Percentiles rank a stretch among this genome's conserved stretches.
Evolutionary conservation across 2,113 vertebrate genomes (phyloP).

Genomic region (Coracopsis vasa): DNA sequence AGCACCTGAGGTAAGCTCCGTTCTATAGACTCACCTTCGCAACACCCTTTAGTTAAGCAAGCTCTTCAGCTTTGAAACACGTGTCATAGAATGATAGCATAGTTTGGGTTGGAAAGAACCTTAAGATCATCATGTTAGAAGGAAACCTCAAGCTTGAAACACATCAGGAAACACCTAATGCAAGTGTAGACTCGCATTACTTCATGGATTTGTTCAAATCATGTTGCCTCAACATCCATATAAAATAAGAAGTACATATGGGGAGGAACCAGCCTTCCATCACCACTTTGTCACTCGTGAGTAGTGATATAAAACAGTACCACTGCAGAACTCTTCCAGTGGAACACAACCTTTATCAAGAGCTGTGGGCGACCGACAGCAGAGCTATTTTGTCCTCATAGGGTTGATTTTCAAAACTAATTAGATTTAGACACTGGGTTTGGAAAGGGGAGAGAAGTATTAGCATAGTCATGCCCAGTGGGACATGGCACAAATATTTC

Average conservation of each 20-base stretch:
- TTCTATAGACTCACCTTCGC: background rate
- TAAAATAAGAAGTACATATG: rapidly evolving
- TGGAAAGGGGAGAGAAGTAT: conserved; percentile 5
- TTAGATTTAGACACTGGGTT: conserved; percentile 15
- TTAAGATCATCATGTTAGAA: background rate
- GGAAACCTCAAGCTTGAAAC: background rate
- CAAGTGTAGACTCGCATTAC: background rate
- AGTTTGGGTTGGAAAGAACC: background rate
- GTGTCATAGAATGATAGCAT: background rate
- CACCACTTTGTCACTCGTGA: background rate
- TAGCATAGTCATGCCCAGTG: conserved; percentile 38
- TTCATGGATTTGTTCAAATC: background rate
- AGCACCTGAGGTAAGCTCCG: background rate
- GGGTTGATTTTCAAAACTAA: conserved; percentile 41
- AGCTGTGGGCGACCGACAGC: conserved; percentile 17
- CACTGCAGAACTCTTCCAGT: background rate
- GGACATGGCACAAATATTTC: conserved; percentile 26
- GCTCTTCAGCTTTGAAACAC: background rate
- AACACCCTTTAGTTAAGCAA: background rate
- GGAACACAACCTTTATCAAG: conserved; percentile 27
- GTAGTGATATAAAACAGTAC: background rate
- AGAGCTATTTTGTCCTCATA: background rate
- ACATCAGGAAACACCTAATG: background rate
- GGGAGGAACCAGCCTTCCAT: background rate
- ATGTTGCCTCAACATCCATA: background rate